These are phyloP conservation scores for Scomber japonicus DNA, from an alignment of 2,113 vertebrate genomes.

Conservation along the genomic window DNA sequence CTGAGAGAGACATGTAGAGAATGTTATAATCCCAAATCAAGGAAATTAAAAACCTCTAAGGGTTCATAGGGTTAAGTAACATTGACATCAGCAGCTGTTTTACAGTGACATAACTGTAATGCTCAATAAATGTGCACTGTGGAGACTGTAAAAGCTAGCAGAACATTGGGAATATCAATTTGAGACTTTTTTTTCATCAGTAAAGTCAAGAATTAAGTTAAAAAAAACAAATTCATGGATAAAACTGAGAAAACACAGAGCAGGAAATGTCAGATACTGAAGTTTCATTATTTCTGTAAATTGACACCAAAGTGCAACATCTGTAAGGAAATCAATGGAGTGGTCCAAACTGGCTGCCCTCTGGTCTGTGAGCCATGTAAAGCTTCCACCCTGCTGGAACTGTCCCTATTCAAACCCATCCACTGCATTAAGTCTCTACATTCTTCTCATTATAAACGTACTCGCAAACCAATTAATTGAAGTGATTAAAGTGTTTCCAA, in stretches of 20 bases:
- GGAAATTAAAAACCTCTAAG: no score
- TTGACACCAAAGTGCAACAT: neutral
- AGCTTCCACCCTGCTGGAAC: slow-evolving; percentile 48
- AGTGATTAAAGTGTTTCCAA: slow-evolving; percentile 80
- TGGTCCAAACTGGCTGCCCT: neutral
- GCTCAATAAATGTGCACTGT: no score
- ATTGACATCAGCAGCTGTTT: no score
- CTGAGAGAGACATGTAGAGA: no score
- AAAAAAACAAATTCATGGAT: neutral
- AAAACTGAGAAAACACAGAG: neutral
- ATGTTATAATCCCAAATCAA: no score
- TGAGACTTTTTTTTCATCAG: neutral
- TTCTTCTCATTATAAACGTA: slow-evolving; percentile 74
- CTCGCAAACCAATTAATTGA: slow-evolving; percentile 80
- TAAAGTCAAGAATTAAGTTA: neutral
- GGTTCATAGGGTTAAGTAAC: no score
- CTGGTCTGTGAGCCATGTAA: slow-evolving; percentile 13
- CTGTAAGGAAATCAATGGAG: neutral
- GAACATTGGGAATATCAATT: neutral
- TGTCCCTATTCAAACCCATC: slow-evolving; percentile 49
- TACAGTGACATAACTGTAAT: no score
- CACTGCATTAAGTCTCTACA: slow-evolving; percentile 59
- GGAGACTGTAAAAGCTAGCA: no score
- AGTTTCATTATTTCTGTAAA: neutral
- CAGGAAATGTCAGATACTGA: neutral